A percentile compares a stretch with the other conserved stretches of the same genome.
Evolutionary conservation across 2,113 vertebrate genomes (phyloP).

Genomic region (Mobula birostris): DNA sequence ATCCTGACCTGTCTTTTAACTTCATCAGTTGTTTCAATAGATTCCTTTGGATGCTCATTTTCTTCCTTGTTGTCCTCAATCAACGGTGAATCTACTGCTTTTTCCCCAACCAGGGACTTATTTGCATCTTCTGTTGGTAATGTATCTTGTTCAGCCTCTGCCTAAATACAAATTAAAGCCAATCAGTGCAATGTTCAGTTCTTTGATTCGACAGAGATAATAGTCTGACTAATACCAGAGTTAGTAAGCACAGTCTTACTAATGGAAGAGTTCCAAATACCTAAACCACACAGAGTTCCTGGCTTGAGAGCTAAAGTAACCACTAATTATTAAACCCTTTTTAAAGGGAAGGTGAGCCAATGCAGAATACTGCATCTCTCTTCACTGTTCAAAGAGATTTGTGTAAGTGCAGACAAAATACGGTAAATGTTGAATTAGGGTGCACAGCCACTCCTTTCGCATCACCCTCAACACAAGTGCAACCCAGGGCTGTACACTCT

Average conservation of each 20-base stretch:
- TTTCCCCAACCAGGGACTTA: background rate
- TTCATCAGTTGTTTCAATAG: background rate
- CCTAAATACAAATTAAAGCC: background rate
- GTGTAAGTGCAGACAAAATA: background rate
- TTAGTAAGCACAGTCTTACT: no score
- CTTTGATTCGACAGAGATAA: background rate
- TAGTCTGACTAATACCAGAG: no score
- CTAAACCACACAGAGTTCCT: background rate
- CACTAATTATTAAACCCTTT: background rate
- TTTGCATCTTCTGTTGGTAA: background rate
- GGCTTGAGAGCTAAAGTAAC: background rate
- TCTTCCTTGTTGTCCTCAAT: background rate
- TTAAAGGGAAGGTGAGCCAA: background rate
- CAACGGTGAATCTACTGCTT: background rate
- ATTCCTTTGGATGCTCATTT: background rate
- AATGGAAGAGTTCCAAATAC: no score
- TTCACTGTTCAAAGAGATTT: background rate
- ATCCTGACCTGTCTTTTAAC: constrained; percentile 5
- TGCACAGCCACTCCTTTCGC: no score
- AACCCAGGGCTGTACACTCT: no score
- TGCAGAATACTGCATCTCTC: background rate
- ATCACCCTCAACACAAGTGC: no score
- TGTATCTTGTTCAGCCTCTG: background rate
- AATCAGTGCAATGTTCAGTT: background rate
- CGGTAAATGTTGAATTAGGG: background rate